phyloP scores from a whole-genome alignment of 2,888 invertebrate genomes.

The Xestoiulus laeticollis region DNA sequence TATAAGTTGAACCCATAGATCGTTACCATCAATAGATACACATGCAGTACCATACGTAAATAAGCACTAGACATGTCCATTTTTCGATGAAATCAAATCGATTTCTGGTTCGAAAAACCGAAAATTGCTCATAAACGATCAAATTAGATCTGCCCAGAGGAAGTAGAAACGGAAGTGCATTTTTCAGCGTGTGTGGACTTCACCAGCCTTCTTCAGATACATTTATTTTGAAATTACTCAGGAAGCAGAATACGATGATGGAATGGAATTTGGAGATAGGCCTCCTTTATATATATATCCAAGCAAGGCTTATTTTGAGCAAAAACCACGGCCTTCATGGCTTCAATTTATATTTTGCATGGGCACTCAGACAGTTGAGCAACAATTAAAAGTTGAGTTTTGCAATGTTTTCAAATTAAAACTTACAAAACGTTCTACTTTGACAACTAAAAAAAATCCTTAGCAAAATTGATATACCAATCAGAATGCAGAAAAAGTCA shows the following conservation, averaged over 20 bases:
- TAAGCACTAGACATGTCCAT: not conserved
- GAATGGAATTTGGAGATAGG: not conserved
- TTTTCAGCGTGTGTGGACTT: not conserved
- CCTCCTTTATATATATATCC: too few species aligned
- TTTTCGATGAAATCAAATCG: not conserved
- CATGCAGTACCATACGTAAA: not conserved
- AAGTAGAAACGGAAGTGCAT: not conserved
- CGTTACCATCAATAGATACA: not conserved
- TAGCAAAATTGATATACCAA: too few species aligned
- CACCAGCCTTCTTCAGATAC: not conserved
- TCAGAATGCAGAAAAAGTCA: too few species aligned
- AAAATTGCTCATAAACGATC: slow-evolving; percentile 12
- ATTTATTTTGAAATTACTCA: not conserved
- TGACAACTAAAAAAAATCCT: too few species aligned
- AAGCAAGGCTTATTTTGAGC: too few species aligned
- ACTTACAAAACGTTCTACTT: too few species aligned
- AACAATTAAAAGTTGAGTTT: too few species aligned
- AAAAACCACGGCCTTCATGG: too few species aligned
- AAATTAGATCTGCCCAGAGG: not conserved
- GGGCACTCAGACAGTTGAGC: too few species aligned
- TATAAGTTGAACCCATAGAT: not conserved
- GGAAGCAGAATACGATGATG: not conserved
- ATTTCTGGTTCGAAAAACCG: slow-evolving; percentile 12
- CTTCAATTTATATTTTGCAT: too few species aligned
- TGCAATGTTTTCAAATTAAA: too few species aligned